Base-by-base conservation (phyloP, 2,888 invertebrate species). In the Hipparchia semele region DNA sequence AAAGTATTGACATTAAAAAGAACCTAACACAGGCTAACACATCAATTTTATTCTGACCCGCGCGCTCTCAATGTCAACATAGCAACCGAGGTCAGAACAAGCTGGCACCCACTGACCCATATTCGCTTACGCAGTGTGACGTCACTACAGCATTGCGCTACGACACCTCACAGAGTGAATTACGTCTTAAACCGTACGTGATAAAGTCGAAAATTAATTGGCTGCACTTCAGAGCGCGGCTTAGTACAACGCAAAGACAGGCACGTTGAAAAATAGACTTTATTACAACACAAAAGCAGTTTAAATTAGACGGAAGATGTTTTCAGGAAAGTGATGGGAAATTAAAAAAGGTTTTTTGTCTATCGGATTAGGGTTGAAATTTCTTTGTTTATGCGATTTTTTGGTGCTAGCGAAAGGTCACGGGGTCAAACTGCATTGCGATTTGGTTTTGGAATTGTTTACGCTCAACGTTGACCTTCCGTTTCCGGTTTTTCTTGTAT, bases 141-240 rank as follows among this genome's bases (percentile, higher is more conserved):
- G 84, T 84, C 84, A 84, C 77, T 74, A 79, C 84, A 76, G 82
- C 84, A 84, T 71, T 84, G 84, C 84, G 84, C 82, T 82, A 80
- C 77, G 71, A 72, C 70, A 56, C 64, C 58, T 62, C 45, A 61
- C 74, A 76, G 66, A 70, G 71, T 46, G 74, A 79, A 76, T 73
- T 67, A 64, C 53, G 70, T 72, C 79, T 76, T 80, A 79, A 54
- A 0, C 0, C 54, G 0, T 33, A 46, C n/a, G 23, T 13, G 75
- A 79, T 81, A 81, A 68, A 75, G 78, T 68, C 71, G 62, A 79
- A 75, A 79, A 60, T 76, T 66, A 71, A 71, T 68, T 72, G 62
- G 69, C 51, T 8, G 23, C 3, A 54, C 6, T n/a, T 62, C n/a
- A 64, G 49, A 49, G 45, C 12, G 70, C 64, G 23, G 56, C 58